phyloP scores from a whole-genome alignment of 2,888 invertebrate genomes.

The Halocaridina rubra region DNA sequence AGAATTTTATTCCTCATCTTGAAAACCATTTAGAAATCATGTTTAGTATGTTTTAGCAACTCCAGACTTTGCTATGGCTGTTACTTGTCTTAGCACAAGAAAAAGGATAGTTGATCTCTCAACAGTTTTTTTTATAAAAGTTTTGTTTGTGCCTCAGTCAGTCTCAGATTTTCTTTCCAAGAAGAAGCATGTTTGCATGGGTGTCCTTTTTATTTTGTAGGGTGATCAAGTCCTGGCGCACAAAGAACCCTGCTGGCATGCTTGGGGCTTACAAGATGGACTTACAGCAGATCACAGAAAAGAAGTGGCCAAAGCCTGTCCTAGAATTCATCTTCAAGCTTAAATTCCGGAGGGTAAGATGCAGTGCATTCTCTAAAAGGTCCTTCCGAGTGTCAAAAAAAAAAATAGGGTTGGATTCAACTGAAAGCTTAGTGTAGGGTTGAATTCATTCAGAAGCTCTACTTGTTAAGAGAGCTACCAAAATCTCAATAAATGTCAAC shows the following conservation, averaged over 20 bases:
- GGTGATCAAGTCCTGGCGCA: constrained; percentile 90
- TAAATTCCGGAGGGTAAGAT: constrained; percentile 72
- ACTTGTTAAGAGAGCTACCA: too few relatives aligned
- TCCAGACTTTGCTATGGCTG: not conserved
- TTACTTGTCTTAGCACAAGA: too few relatives aligned
- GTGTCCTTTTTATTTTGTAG: constrained; percentile 66
- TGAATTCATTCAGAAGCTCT: too few relatives aligned
- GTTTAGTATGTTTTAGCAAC: too few relatives aligned
- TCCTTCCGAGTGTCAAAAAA: not conserved
- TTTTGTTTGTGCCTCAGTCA: too few relatives aligned
- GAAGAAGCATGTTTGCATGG: constrained; percentile 58
- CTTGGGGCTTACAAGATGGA: constrained; percentile 92
- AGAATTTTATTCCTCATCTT: too few relatives aligned
- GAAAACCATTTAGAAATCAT: not conserved
- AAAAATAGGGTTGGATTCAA: too few relatives aligned
- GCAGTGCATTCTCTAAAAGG: not conserved
- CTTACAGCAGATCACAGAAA: constrained; percentile 87
- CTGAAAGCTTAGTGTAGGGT: too few relatives aligned
- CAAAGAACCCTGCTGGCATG: constrained; percentile 89
- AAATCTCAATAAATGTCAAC: too few relatives aligned
- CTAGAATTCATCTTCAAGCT: constrained; percentile 92
- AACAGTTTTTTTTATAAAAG: too few relatives aligned
- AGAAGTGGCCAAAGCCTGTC: constrained; percentile 86
- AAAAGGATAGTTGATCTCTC: too few relatives aligned
- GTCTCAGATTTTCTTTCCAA: too few relatives aligned